Evolutionary conservation across 30 jellyfish, hydroid and myxozoan species (phyloP), one percentile per base, ranked within the genome.

Genomic region (Rhopilema esculentum): DNA sequence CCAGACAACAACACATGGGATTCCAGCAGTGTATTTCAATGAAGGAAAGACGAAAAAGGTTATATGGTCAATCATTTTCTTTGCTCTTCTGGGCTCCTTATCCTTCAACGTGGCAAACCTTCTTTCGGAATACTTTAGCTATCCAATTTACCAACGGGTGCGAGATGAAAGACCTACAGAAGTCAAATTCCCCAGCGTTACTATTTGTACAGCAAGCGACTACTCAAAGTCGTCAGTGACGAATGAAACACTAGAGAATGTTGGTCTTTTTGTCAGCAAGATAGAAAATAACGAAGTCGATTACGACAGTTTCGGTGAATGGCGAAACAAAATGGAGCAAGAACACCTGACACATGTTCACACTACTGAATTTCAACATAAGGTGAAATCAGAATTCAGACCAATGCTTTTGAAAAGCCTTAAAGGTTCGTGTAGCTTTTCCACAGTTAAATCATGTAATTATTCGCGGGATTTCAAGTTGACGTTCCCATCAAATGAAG

Each of bases 181-280:
- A 27, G 77, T 63, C 22, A 65, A 50, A 15, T 85, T 85, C 67
- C 94, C 94, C 8, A 85, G 94, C 52, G 80, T 85, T 17, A 85
- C 94, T 40, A 85, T 85, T 16, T 85, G 94, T 83, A 66, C 82
- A 26, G 92, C 92, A 1, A 84, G 92, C 49, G 92, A 84, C 63
- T 84, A 69, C 40, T 84, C 92, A 65, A 72, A 84, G 27, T 53
- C 92, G 31, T 84, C 92, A 18, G 92, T 57, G 23, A 66, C 92
- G 21, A 57, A 49, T 0, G 74, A 84, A 27, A 72, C 92, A 30
- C 79, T 84, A 16, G 61, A 26, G 1, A 84, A 57, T 18, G 71
- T 84, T 6, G 66, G 40, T 4, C 4, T 72, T 0, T 52, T 84
- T 53, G 83, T 73, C 8, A 48, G 66, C 23, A 77, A 63, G 68